Conservation (phyloP, 2,888 invertebrate species). For the Bembecia ichneumoniformis region DNA sequence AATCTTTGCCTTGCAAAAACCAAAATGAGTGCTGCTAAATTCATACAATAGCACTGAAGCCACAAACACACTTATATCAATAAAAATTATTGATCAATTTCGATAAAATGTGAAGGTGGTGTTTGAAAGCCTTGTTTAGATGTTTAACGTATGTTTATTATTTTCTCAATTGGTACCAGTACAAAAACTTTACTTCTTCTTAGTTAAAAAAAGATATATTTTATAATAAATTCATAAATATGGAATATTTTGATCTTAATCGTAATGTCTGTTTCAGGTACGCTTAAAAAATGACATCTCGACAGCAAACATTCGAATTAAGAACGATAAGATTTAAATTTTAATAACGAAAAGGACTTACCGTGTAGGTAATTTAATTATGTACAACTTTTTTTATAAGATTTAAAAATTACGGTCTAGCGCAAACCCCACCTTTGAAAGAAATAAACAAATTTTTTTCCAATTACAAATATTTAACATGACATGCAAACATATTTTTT, state of each 20-base stretch:
- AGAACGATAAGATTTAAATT: slow-evolving; percentile 30
- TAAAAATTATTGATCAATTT: too few relatives aligned
- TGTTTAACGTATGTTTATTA: not conserved
- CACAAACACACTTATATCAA: too few relatives aligned
- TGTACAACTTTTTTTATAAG: slow-evolving; percentile 33
- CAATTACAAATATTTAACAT: not conserved
- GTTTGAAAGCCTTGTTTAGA: not conserved
- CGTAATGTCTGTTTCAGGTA: slow-evolving; percentile 40
- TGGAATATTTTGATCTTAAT: slow-evolving; percentile 1
- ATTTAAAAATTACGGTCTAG: slow-evolving; percentile 16
- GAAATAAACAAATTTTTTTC: not conserved
- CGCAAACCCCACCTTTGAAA: slow-evolving; percentile 42
- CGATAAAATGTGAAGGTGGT: too few relatives aligned
- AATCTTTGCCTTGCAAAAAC: too few relatives aligned
- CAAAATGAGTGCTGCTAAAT: too few relatives aligned
- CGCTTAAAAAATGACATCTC: slow-evolving; percentile 50
- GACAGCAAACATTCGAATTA: slow-evolving; percentile 20
- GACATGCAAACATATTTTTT: too few relatives aligned
- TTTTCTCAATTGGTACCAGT: slow-evolving; percentile 43
- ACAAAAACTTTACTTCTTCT: slow-evolving; percentile 7
- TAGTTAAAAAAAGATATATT: not conserved
- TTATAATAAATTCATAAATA: not conserved
- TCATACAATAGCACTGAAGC: too few relatives aligned
- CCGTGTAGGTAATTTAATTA: slow-evolving; percentile 27
- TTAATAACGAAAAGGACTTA: slow-evolving; percentile 36